A percentile compares a stretch with the other conserved stretches of the same genome.
phyloP scores from a whole-genome alignment of 2,113 vertebrate genomes.

The Ploceus nigricollis region DNA sequence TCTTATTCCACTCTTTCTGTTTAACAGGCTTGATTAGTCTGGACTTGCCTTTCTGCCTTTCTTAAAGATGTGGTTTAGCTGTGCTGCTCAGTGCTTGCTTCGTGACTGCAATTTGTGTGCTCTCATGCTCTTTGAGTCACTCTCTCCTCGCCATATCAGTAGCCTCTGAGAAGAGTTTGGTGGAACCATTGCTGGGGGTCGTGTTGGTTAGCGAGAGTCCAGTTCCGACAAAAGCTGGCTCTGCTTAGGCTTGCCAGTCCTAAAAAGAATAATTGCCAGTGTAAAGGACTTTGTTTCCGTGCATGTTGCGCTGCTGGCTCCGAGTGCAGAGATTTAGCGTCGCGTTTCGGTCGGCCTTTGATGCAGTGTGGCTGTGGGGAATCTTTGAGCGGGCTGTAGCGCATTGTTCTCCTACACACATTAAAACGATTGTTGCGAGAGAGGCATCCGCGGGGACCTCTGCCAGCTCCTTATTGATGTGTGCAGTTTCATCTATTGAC shows the following conservation, averaged over 20 bases:
- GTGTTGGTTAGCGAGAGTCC: neutral
- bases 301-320: neutral
- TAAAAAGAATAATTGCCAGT: neutral
- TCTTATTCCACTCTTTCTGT: neutral
- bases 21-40: slow-evolving; percentile 23
- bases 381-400: slow-evolving; percentile 23
- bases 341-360: neutral
- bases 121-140: neutral
- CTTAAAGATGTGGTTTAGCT: neutral
- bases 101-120: neutral
- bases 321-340: neutral
- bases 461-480: slow-evolving; percentile 57
- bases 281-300: neutral
- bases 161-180: neutral
- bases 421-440: slow-evolving; percentile 12
- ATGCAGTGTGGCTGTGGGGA: slow-evolving; percentile 30
- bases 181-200: neutral
- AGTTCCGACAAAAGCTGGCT: neutral
- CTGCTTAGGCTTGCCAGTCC: neutral
- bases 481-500: slow-evolving; percentile 54
- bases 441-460: slow-evolving; percentile 15
- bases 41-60: slow-evolving; percentile 30
- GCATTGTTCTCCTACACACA: slow-evolving; percentile 20
- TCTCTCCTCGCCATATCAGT: neutral
- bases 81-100: neutral